phyloP scores from a whole-genome alignment of 2,888 invertebrate species.

The Polymixis flavicincta region DNA sequence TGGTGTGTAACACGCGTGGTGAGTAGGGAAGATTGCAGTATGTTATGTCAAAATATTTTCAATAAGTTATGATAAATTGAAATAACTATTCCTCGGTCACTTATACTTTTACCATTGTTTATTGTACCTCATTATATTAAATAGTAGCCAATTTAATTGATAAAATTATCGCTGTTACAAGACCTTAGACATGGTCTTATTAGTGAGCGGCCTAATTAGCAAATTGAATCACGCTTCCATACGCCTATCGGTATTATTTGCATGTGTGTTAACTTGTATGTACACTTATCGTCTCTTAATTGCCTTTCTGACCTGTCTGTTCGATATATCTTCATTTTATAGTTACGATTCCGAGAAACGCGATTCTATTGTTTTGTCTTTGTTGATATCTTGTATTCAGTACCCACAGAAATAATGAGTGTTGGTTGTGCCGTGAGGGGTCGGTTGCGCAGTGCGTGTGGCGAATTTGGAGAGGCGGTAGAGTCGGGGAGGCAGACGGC shows the following conservation, averaged over 20 bases:
- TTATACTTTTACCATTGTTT: conserved; percentile 42
- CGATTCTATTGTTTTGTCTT: conserved; percentile 79
- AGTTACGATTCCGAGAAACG: conserved; percentile 78
- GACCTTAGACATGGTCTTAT: conserved; percentile 72
- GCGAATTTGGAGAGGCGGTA: conserved; percentile 68
- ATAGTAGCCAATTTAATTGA: conserved; percentile 64
- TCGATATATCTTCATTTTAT: conserved; percentile 76
- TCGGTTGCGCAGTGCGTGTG: conserved; percentile 74
- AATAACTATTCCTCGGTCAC: conserved; percentile 14
- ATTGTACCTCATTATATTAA: conserved; percentile 51
- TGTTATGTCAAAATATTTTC: conserved; percentile 19
- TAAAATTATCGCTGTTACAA: conserved; percentile 66
- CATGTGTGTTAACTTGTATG: conserved; percentile 67
- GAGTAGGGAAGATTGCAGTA: background rate
- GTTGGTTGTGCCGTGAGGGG: conserved; percentile 50
- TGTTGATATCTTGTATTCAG: conserved; percentile 64
- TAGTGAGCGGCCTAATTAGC: conserved; percentile 79
- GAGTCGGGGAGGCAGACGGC: conserved; percentile 65
- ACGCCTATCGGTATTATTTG: conserved; percentile 66
- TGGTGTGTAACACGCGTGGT: background rate
- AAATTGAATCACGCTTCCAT: conserved; percentile 77
- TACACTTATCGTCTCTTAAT: conserved; percentile 78
- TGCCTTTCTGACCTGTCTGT: conserved; percentile 83
- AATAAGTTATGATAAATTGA: conserved; percentile 19
- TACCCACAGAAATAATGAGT: conserved; percentile 56